A percentile compares a stretch with the other conserved stretches of the same genome.
Evolutionary conservation across 2,888 invertebrate genomes (phyloP).

Genomic region (Matsumyia berberina): DNA sequence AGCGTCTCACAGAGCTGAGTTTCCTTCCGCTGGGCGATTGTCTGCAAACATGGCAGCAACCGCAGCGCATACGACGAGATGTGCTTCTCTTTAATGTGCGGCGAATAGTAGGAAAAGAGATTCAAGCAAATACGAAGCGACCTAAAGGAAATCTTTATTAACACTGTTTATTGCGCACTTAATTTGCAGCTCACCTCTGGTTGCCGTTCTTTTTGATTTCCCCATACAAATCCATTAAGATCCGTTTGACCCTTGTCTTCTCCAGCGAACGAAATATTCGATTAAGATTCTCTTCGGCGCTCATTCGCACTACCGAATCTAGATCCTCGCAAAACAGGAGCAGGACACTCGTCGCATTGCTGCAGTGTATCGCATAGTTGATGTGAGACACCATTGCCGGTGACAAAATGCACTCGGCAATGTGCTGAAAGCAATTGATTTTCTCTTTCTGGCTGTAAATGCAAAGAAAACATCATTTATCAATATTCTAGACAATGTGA

Average conservation of each 20-base stretch:
- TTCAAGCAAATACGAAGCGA: constrained; percentile 90
- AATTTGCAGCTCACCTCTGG: constrained; percentile 78
- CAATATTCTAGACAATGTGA: constrained; percentile 13
- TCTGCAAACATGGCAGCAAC: constrained; percentile 89
- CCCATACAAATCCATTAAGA: constrained; percentile 92
- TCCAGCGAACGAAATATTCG: constrained; percentile 89
- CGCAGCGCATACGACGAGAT: constrained; percentile 91
- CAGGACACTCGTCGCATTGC: constrained; percentile 89
- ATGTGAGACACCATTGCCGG: constrained; percentile 84
- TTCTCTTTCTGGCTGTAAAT: constrained; percentile 90
- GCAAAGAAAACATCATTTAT: constrained; percentile 42
- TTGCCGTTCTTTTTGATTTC: constrained; percentile 92
- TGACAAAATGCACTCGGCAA: constrained; percentile 89
- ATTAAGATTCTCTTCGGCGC: constrained; percentile 92
- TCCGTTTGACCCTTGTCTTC: constrained; percentile 89
- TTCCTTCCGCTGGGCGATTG: constrained; percentile 89
- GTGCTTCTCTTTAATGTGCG: constrained; percentile 90
- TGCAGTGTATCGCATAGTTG: constrained; percentile 88
- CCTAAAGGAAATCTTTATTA: constrained; percentile 82
- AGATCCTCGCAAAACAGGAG: constrained; percentile 90
- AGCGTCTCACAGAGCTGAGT: constrained; percentile 82
- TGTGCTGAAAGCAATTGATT: constrained; percentile 88
- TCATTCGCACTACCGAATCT: constrained; percentile 91
- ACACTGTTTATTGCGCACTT: constrained; percentile 10
- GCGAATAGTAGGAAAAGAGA: constrained; percentile 90